phyloP scores from a whole-genome alignment of 2,797 vertebrate species.

The Sparus aurata region DNA sequence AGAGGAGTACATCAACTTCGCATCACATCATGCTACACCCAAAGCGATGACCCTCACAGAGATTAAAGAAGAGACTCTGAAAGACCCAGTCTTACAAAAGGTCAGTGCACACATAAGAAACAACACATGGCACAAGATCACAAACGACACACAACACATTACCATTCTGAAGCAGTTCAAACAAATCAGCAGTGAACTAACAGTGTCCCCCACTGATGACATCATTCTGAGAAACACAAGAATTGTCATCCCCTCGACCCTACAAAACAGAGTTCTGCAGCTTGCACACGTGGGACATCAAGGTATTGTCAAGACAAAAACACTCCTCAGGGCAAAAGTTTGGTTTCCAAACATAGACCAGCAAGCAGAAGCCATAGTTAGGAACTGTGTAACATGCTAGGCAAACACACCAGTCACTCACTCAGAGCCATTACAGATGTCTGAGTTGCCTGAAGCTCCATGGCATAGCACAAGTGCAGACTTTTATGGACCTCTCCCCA shows the following conservation, averaged over 20 bases:
- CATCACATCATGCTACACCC: background rate
- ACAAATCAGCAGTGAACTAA: constrained; percentile 32
- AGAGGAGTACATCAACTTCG: constrained; percentile 22
- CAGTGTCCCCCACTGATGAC: background rate
- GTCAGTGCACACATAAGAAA: constrained; percentile 13
- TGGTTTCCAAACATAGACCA: constrained; percentile 44
- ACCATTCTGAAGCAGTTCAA: constrained; percentile 8
- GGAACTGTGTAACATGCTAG: constrained; percentile 30
- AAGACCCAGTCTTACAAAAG: constrained; percentile 30
- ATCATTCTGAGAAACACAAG: background rate
- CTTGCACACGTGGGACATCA: constrained; percentile 39
- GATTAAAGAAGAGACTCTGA: constrained; percentile 34
- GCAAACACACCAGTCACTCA: constrained; percentile 13
- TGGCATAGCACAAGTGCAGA: constrained; percentile 34
- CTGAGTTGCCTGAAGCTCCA: constrained; percentile 14
- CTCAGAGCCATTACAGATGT: constrained; percentile 34
- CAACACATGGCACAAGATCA: constrained; percentile 33
- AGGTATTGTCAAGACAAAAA: constrained; percentile 16
- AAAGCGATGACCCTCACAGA: constrained; percentile 37
- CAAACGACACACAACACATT: background rate
- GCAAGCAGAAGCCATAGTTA: constrained; percentile 27
- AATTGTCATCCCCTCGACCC: background rate
- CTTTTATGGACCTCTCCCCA: constrained; percentile 45
- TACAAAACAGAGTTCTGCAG: constrained; percentile 1
- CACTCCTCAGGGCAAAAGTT: constrained; percentile 29